Evolutionary conservation across 30 jellyfish, hydroid and myxozoan species (phyloP).

Genomic region (Chrysaora quinquecirrha): DNA sequence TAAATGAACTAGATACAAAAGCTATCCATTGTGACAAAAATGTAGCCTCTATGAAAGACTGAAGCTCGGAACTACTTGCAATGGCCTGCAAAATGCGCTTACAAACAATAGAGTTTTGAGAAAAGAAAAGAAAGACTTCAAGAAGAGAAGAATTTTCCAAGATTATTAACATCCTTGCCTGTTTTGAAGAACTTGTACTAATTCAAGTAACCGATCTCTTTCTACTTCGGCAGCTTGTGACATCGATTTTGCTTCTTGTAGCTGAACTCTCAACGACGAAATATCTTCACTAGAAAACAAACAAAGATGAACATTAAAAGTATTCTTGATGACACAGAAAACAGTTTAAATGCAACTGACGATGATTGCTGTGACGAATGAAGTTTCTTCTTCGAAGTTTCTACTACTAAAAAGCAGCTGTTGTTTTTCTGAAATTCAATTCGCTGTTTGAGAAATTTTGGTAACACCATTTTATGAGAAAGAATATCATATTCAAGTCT

Average conservation of each 20-base stretch:
- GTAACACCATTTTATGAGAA: neutral
- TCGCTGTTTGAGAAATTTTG: neutral
- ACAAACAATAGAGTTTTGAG: neutral
- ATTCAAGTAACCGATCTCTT: conserved; percentile 78
- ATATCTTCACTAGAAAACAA: conserved; percentile 11
- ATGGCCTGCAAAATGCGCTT: neutral
- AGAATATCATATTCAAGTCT: too few relatives aligned
- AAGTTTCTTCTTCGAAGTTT: too few relatives aligned
- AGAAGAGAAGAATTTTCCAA: too few relatives aligned
- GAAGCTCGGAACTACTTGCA: neutral
- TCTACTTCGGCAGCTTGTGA: conserved; percentile 89
- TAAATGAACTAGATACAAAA: too few relatives aligned
- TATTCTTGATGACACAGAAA: neutral
- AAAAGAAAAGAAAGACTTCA: too few relatives aligned
- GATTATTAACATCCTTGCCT: too few relatives aligned
- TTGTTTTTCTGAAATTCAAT: neutral
- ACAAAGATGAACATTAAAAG: neutral
- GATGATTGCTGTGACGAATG: too few relatives aligned
- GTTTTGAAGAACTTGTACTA: conserved; percentile 70
- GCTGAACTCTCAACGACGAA: conserved; percentile 40
- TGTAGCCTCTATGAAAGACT: too few relatives aligned
- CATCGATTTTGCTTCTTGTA: conserved; percentile 65
- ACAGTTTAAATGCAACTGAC: too few relatives aligned
- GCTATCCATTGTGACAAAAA: too few relatives aligned
- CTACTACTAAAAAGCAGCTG: neutral